phyloP scores from a whole-genome alignment of 1,140 invertebrate genomes.

The Trichonephila clavata region DNA sequence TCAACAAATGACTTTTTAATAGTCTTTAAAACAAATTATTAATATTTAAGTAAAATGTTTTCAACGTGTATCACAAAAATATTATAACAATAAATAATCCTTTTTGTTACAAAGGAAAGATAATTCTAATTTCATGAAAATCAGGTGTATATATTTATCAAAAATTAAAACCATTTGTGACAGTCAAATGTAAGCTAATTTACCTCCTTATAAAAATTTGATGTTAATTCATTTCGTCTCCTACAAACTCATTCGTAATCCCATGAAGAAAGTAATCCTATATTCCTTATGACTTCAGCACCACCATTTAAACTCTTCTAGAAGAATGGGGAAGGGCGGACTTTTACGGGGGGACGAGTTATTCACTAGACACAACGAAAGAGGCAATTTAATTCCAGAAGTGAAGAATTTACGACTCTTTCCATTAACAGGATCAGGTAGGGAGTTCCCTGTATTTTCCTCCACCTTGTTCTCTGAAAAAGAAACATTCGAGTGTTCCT shows the following conservation, averaged over 20 bases:
- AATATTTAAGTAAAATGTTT: no score
- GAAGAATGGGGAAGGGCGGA: neutral
- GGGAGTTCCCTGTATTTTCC: conserved; percentile 6
- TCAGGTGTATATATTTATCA: neutral
- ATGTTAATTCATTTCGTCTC: conserved; percentile 9
- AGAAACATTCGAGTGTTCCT: conserved; percentile 23
- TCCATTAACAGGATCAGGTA: conserved; percentile 61
- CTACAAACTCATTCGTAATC: conserved; percentile 19
- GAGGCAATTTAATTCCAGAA: conserved; percentile 52
- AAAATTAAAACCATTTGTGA: conserved; percentile 12
- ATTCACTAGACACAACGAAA: conserved; percentile 3
- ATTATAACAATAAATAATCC: neutral
- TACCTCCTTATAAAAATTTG: neutral
- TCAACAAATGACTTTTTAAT: no score
- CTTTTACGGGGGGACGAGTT: conserved; percentile 6
- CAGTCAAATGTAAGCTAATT: neutral
- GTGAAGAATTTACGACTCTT: conserved; percentile 56
- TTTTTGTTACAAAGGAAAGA: neutral
- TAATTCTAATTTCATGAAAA: neutral
- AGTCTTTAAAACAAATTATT: no score
- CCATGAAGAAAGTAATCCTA: conserved; percentile 13
- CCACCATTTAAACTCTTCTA: conserved; percentile 11
- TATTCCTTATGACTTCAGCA: conserved; percentile 7
- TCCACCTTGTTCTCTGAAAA: neutral
- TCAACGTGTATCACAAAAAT: neutral